A percentile compares a stretch with the other conserved stretches of the same genome.
Conservation (phyloP, 2,797 vertebrate species). For the Anguilla megastoma region DNA sequence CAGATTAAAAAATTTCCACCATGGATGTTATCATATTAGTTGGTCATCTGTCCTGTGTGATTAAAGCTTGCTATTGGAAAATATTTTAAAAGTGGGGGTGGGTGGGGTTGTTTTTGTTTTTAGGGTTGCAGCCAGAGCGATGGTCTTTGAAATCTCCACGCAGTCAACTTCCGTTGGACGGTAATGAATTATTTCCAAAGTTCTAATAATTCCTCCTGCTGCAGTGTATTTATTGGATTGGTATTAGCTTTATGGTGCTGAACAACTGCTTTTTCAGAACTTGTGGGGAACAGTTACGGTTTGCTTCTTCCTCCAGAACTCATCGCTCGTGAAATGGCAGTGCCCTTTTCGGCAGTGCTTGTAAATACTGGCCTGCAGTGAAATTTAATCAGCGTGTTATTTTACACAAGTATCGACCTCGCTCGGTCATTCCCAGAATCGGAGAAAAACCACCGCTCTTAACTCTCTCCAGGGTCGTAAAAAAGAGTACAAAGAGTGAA, state of each 20-base stretch:
- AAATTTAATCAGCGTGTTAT: background rate
- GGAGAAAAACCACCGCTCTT: background rate
- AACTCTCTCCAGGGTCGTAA: background rate
- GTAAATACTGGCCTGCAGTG: background rate
- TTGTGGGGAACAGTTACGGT: background rate
- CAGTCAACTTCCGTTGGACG: constrained; percentile 75
- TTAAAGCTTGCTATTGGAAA: background rate
- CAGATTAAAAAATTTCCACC: background rate
- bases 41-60: background rate
- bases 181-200: constrained; percentile 60
- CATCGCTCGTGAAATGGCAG: background rate
- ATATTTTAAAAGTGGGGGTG: constrained; percentile 20
- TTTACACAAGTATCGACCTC: background rate
- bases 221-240: background rate
- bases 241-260: background rate
- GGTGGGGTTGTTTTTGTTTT: constrained; percentile 50
- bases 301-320: background rate
- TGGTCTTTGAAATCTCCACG: constrained; percentile 83
- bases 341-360: background rate
- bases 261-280: background rate
- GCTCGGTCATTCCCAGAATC: too few relatives aligned
- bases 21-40: background rate
- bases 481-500: background rate
- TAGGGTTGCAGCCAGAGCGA: constrained; percentile 87
- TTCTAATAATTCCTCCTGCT: background rate